Conservation (phyloP, 2,888 invertebrate species). For the Phasia obesa region DNA sequence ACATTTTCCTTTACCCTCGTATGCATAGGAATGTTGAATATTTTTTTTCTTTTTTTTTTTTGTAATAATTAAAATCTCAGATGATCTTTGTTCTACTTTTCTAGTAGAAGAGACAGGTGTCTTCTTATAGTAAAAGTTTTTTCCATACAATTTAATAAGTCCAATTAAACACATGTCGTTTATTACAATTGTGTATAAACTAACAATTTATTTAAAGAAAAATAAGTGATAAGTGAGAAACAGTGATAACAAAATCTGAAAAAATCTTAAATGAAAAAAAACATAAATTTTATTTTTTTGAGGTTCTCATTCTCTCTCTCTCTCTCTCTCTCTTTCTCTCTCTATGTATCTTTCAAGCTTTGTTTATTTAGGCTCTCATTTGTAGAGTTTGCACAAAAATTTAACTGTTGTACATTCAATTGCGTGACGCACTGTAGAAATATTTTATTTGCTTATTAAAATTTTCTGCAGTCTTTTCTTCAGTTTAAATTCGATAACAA, state of each 20-base stretch:
- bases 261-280: not conserved
- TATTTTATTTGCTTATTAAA: conserved; percentile 23
- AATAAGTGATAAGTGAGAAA: not conserved
- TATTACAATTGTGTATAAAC: not conserved
- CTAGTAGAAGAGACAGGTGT: not conserved
- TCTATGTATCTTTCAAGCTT: not conserved
- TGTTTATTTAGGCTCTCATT: not conserved
- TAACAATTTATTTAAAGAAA: not conserved
- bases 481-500: conserved; percentile 62
- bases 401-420: not conserved
- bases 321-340: not conserved
- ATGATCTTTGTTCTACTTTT: not conserved
- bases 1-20: no score
- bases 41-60: no score
- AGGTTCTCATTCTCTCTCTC: not conserved
- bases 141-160: not conserved
- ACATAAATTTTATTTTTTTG: not conserved
- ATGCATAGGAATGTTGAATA: no score
- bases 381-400: not conserved
- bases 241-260: not conserved
- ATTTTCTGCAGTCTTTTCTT: conserved; percentile 22
- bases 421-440: conserved; percentile 36
- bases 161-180: not conserved
- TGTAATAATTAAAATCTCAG: not conserved
- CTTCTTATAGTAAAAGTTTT: not conserved